phyloP scores from a whole-genome alignment of 2,888 invertebrate species.

The Drosophila sordidula region DNA sequence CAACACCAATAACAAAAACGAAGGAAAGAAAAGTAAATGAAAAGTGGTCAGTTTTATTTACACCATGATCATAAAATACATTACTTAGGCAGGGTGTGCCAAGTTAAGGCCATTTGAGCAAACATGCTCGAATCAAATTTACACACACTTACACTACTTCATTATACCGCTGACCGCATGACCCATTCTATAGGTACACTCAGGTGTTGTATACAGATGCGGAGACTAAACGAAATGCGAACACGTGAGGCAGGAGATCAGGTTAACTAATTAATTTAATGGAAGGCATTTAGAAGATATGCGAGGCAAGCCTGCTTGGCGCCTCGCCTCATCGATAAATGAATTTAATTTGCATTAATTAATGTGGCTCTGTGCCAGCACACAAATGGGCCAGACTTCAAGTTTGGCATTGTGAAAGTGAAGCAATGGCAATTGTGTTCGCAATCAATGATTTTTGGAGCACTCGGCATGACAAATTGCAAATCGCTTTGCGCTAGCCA shows the following conservation, averaged over 20 bases:
- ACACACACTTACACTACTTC: too few relatives aligned
- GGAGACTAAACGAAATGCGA: too few relatives aligned
- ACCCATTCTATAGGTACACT: too few relatives aligned
- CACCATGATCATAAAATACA: too few relatives aligned
- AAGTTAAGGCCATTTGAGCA: too few relatives aligned
- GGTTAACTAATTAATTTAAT: too few relatives aligned
- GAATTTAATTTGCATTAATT: constrained; percentile 73
- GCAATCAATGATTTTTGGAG: constrained; percentile 60
- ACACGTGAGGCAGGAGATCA: constrained; percentile 3
- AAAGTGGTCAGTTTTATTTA: too few relatives aligned
- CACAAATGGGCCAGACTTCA: neutral
- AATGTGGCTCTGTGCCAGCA: constrained; percentile 33
- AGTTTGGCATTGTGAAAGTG: constrained; percentile 50
- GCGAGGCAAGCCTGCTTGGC: constrained; percentile 33
- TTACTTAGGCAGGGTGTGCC: too few relatives aligned
- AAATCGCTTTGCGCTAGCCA: constrained; percentile 34
- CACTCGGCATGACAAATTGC: constrained; percentile 61
- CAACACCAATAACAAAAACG: too few relatives aligned
- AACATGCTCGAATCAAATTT: too few relatives aligned
- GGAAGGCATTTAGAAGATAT: constrained; percentile 49
- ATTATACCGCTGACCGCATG: neutral
- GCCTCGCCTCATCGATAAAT: neutral
- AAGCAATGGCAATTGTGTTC: constrained; percentile 51
- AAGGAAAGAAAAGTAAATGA: too few relatives aligned
- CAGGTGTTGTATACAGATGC: too few relatives aligned